These are phyloP conservation scores for Artemisiospiza belli DNA, from an alignment of 2,113 vertebrate species.

Conservation along the genomic window DNA sequence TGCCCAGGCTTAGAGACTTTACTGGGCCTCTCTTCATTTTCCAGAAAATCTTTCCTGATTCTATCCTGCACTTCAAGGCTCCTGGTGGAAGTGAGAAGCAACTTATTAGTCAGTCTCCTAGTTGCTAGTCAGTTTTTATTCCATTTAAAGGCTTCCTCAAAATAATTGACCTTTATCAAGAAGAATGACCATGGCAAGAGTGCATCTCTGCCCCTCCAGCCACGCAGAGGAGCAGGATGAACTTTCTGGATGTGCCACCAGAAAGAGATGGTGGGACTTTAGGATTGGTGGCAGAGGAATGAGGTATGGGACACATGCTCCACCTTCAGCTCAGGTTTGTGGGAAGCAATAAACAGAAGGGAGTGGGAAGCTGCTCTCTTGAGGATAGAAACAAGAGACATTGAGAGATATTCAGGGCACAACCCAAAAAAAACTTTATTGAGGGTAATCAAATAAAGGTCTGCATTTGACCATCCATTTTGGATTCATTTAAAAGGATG, in stretches of 20 bases:
- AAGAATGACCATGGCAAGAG: background rate
- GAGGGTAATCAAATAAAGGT: background rate
- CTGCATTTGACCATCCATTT: background rate
- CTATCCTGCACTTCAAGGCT: slow-evolving; percentile 13
- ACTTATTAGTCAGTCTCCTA: background rate
- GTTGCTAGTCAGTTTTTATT: background rate
- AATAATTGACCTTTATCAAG: background rate
- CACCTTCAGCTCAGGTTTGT: background rate
- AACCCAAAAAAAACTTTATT: background rate
- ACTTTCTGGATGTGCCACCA: background rate
- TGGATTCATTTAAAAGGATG: background rate
- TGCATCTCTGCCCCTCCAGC: background rate
- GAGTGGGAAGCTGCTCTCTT: background rate
- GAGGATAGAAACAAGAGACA: background rate
- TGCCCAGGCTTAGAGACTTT: slow-evolving; percentile 51
- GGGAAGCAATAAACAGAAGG: background rate
- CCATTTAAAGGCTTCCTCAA: background rate
- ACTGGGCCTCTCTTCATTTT: slow-evolving; percentile 21
- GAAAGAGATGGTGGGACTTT: background rate
- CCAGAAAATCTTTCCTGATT: slow-evolving; percentile 45
- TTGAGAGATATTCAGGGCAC: background rate
- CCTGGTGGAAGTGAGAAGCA: slow-evolving; percentile 1
- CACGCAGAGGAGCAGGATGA: background rate
- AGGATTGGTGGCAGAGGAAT: background rate
- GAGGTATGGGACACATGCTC: background rate